Evolutionary conservation across 2,113 vertebrate species (phyloP).

Genomic region (Casuarius casuarius): DNA sequence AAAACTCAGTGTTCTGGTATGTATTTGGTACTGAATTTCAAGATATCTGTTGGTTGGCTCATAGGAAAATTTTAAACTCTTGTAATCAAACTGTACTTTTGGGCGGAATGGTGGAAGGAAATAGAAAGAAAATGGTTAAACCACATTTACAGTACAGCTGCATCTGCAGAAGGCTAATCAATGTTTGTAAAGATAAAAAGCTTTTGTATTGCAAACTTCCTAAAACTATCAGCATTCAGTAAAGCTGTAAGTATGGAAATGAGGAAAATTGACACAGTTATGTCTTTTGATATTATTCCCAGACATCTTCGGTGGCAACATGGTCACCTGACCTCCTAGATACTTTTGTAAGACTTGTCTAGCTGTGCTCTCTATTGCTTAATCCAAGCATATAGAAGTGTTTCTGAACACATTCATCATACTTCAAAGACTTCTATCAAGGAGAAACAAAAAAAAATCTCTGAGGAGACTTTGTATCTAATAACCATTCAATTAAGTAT

Average conservation of each 20-base stretch:
- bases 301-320: rapidly evolving
- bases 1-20: neutral
- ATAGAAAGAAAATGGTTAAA: neutral
- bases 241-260: neutral
- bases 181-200: neutral
- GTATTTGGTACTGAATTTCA: neutral
- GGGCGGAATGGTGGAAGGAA: neutral
- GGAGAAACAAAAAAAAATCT: neutral
- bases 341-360: neutral
- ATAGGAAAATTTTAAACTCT: neutral
- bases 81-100: neutral
- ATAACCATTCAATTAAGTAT: neutral
- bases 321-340: neutral
- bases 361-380: neutral
- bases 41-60: neutral
- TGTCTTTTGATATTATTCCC: neutral
- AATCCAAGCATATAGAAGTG: neutral
- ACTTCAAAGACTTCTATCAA: neutral
- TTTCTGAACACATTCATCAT: rapidly evolving
- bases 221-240: neutral
- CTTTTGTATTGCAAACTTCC: neutral
- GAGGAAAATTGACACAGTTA: neutral
- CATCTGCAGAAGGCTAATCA: neutral
- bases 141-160: too few species aligned
- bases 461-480: neutral